Base-by-base conservation (phyloP, 2,113 vertebrate species). In the Otolemur garnettii region DNA sequence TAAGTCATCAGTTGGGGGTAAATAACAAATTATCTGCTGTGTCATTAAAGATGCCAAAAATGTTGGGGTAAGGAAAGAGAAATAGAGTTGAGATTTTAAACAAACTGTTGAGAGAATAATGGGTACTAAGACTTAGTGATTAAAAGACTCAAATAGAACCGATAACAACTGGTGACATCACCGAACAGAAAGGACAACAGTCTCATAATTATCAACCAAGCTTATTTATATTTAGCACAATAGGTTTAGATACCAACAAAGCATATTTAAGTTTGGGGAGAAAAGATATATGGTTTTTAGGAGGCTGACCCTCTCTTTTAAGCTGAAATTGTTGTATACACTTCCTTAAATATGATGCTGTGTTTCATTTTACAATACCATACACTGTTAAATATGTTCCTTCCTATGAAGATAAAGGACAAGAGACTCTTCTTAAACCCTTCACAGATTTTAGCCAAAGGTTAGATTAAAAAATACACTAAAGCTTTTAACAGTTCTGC, bases 341-440 rank as follows among this genome's bases (percentile, higher is more conserved):
- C 17, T 83, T 94, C 86, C 60, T 91, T 71, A 95, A 87, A 68
- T 10, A 69, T 35, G 53, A 71, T 45, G 22, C 19, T 95, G 19
- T 62, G 13, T 68, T 82, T 81, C 35, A 68, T 45, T 64, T 74
- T n/a, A 22, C 7, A 90, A 72, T 50, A 45, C 13, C 42, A 24
- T 83, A 77, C 38, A 87, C 21, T 88, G 66, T 35, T 35, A 35
- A 82, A 24, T 66, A 45, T 28, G 26, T 62, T 69, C 14, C 45
- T 96, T 81, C 55, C 12, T 64, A 24, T 24, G 28, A 87, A 90
- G 87, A 95, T 17, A 81, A 97, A 94, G 60, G 45, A n/a, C 24
- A 68, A 90, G 79, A 91, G 50, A 88, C 7, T 79, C 38, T 87
- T 15, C 38, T 77, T 82, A 91, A 87, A 50, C 24, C 2, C 19